phyloP scores from a whole-genome alignment of 2,113 vertebrate genomes.

The Bambusicola thoracicus region DNA sequence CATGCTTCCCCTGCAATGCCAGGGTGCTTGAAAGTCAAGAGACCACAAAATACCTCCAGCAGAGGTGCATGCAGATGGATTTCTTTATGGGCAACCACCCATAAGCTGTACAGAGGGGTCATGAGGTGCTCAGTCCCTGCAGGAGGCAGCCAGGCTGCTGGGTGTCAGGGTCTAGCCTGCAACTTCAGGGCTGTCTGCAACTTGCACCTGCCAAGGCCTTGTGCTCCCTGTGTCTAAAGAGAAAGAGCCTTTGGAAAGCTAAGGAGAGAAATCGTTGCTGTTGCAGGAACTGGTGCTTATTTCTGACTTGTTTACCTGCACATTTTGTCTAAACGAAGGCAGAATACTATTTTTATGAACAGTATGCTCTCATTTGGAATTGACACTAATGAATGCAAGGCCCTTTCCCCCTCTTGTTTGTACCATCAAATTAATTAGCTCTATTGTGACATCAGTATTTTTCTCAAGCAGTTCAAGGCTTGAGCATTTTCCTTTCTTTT shows the following conservation, averaged over 20 bases:
- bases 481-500: constrained; percentile 57
- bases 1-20: background rate
- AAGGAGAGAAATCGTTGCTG: background rate
- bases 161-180: background rate
- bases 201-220: background rate
- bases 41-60: background rate
- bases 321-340: constrained; percentile 1
- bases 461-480: constrained; percentile 53
- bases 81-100: background rate
- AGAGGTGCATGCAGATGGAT: fast-evolving
- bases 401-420: constrained; percentile 54
- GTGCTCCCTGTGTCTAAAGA: background rate
- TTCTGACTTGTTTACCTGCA: constrained; percentile 59
- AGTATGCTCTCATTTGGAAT: constrained; percentile 24
- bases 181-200: background rate
- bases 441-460: constrained; percentile 56
- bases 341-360: constrained; percentile 58
- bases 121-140: background rate
- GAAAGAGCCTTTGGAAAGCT: background rate
- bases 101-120: background rate
- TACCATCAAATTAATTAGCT: constrained; percentile 72
- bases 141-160: background rate
- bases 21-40: background rate
- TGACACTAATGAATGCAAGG: constrained; percentile 70
- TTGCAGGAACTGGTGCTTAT: background rate